phyloP scores from a whole-genome alignment of 1,140 invertebrate species.

The Drusus annulatus region DNA sequence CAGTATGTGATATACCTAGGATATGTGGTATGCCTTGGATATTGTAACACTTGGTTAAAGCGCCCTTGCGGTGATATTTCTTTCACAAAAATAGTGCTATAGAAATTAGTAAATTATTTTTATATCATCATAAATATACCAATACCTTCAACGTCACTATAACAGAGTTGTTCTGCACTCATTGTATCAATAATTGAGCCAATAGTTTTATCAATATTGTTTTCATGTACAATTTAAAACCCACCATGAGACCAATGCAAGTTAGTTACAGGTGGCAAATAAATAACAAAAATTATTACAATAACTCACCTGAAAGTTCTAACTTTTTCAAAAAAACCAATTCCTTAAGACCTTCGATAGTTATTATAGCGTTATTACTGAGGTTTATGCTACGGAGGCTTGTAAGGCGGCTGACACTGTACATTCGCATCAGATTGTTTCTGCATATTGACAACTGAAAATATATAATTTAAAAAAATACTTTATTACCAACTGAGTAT shows the following conservation, averaged over 20 bases:
- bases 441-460: slow-evolving; percentile 85
- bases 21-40: too few relatives aligned
- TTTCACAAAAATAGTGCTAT: too few relatives aligned
- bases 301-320: slow-evolving; percentile 70
- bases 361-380: slow-evolving; percentile 89
- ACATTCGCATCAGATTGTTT: slow-evolving; percentile 90
- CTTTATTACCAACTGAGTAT: too few relatives aligned
- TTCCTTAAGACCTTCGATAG: slow-evolving; percentile 91
- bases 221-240: not conserved
- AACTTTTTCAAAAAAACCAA: slow-evolving; percentile 84
- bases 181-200: too few relatives aligned
- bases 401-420: slow-evolving; percentile 84
- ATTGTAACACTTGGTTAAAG: too few relatives aligned
- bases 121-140: too few relatives aligned
- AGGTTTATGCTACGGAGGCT: slow-evolving; percentile 87
- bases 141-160: too few relatives aligned
- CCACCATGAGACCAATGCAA: not conserved
- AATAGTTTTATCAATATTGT: too few relatives aligned
- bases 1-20: too few relatives aligned
- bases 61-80: too few relatives aligned
- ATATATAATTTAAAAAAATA: not conserved
- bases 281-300: not conserved
- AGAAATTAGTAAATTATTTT: too few relatives aligned
- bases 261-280: not conserved
- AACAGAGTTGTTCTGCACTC: too few relatives aligned